A percentile compares a stretch with the other conserved stretches of the same genome.
Conservation (phyloP, 2,113 vertebrate genomes). For the Sciurus niger region DNA sequence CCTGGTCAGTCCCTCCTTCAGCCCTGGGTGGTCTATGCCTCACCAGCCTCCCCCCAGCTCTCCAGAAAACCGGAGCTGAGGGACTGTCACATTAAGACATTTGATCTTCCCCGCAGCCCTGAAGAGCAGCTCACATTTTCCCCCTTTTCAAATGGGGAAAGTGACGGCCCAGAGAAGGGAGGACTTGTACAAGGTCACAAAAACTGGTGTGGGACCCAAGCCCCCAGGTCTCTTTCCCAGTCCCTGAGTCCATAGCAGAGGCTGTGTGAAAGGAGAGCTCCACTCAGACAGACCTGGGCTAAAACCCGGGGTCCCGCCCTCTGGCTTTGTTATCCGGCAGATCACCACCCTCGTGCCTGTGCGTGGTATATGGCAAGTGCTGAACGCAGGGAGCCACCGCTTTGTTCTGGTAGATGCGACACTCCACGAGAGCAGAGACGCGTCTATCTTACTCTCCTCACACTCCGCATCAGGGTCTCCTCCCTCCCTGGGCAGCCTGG, state of each 20-base stretch:
- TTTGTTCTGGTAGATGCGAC: neutral
- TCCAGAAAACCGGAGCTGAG: neutral
- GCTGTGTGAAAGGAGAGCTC: neutral
- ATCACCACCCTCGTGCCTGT: neutral
- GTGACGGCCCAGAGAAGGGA: neutral
- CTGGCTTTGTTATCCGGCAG: neutral
- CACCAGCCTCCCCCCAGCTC: neutral
- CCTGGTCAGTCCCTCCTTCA: neutral
- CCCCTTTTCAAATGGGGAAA: conserved; percentile 18
- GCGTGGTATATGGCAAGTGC: too few species aligned
- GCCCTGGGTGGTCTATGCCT: neutral
- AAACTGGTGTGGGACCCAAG: neutral
- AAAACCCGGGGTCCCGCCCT: neutral
- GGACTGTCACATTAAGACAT: neutral
- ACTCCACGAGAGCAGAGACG: accelerated
- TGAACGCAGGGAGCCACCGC: neutral
- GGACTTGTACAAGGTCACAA: neutral
- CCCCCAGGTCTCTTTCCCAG: neutral
- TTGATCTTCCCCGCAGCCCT: neutral
- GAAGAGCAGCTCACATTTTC: neutral
- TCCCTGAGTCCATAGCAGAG: too few species aligned
- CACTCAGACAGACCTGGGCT: neutral
- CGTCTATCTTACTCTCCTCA: neutral
- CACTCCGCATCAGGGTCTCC: accelerated
- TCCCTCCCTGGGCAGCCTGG: neutral